These are phyloP conservation scores for Protonemura montana DNA, from an alignment of 2,888 invertebrate genomes.

Conservation along the genomic window DNA sequence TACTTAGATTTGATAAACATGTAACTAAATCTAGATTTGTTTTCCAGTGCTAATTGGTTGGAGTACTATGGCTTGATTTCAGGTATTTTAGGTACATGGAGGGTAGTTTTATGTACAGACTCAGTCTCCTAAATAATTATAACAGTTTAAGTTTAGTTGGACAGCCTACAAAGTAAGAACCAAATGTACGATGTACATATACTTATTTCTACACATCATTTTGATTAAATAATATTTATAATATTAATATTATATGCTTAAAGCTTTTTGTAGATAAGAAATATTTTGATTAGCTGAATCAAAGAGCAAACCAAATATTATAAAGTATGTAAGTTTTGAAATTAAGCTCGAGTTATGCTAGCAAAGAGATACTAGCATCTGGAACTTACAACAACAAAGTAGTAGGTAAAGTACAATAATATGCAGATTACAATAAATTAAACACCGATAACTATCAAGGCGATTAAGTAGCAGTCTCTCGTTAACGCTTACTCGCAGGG, in stretches of 20 bases:
- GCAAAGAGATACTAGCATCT: background rate
- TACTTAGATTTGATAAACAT: too few species aligned
- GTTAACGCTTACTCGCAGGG: background rate
- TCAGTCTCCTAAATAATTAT: too few species aligned
- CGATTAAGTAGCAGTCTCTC: background rate
- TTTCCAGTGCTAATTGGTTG: too few species aligned
- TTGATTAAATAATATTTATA: background rate
- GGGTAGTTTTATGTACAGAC: too few species aligned
- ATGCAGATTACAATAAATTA: background rate
- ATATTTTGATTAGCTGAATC: background rate
- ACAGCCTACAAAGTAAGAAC: too few species aligned
- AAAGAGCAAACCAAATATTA: background rate
- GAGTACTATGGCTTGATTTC: too few species aligned
- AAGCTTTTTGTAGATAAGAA: background rate
- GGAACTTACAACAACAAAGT: background rate
- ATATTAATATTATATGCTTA: background rate
- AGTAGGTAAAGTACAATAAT: background rate
- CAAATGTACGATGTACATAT: background rate
- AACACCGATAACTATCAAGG: background rate
- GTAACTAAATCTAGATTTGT: too few species aligned
- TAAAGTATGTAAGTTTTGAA: background rate
- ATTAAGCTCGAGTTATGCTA: background rate
- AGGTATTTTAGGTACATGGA: too few species aligned
- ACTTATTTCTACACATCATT: background rate
- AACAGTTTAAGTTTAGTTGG: too few species aligned